Conservation (phyloP, 1,140 invertebrate species). For the Nephila pilipes region DNA sequence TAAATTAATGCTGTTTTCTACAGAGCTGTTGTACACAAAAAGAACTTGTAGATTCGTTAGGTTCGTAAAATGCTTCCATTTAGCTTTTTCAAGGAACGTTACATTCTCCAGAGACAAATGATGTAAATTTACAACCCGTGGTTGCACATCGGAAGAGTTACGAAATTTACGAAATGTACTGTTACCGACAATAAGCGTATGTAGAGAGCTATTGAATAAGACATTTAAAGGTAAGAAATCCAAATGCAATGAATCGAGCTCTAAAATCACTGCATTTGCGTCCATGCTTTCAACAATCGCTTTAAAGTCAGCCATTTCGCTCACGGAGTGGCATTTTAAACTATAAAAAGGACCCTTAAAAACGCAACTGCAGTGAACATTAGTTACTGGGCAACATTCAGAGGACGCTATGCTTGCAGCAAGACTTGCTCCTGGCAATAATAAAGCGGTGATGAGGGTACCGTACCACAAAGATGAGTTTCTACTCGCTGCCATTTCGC, state of each 20-base stretch:
- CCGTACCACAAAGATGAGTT: background rate
- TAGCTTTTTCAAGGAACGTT: background rate
- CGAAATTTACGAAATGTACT: conserved; percentile 26
- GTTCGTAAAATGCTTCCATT: conserved; percentile 16
- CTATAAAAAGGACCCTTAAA: conserved; percentile 12
- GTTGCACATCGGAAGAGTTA: background rate
- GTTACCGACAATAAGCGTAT: conserved; percentile 53
- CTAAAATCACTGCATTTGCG: conserved; percentile 15
- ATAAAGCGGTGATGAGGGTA: background rate
- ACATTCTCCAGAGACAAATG: conserved; percentile 66
- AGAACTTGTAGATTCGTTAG: conserved; percentile 29
- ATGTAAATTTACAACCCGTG: background rate
- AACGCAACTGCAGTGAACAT: conserved; percentile 2
- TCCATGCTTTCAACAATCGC: background rate
- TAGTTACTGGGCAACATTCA: background rate
- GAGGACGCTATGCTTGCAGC: conserved; percentile 29
- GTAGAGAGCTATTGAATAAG: background rate
- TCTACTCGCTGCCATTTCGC: background rate
- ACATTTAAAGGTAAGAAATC: conserved; percentile 21
- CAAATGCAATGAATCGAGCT: background rate
- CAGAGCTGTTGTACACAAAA: conserved; percentile 21
- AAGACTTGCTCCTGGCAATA: background rate
- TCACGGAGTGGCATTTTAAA: conserved; percentile 19
- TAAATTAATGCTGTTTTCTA: background rate
- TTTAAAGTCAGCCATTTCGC: background rate